Conservation (phyloP, 2,113 vertebrate genomes). For the Tiliqua scincoides region DNA sequence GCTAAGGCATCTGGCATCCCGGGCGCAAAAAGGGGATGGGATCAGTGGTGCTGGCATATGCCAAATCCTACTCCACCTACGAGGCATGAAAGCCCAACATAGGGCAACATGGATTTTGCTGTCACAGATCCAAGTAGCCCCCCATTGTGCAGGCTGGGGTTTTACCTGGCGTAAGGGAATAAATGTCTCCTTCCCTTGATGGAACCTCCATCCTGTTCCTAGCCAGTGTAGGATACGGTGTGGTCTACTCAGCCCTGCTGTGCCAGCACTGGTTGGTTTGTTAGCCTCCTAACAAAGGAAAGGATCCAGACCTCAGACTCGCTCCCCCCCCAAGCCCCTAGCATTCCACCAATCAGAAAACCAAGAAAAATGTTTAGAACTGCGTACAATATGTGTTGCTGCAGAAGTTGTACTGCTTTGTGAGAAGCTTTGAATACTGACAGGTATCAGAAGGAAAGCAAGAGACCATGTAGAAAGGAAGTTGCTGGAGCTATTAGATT, state of each 20-base stretch:
- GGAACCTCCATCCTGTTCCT: no score
- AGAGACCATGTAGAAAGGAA: not conserved
- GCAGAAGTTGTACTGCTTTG: not conserved
- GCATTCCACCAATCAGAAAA: not conserved
- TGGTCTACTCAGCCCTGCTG: no score
- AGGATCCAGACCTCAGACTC: not conserved
- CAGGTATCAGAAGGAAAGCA: not conserved
- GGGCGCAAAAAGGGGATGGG: not conserved
- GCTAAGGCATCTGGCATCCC: no score
- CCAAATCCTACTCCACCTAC: no score
- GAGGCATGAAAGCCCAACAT: no score
- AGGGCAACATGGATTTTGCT: no score
- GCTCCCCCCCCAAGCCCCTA: not conserved
- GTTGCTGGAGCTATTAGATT: accelerated
- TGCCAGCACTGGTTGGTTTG: not conserved
- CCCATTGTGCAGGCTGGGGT: no score
- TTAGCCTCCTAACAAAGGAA: not conserved
- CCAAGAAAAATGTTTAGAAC: not conserved
- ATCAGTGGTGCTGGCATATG: no score
- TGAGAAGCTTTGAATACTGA: not conserved
- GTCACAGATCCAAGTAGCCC: no score
- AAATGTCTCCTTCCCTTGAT: no score
- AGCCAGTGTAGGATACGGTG: no score
- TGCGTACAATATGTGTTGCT: not conserved
- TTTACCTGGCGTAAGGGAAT: no score